Conservation (phyloP, 2,797 vertebrate genomes). For the Ateles fusciceps region DNA sequence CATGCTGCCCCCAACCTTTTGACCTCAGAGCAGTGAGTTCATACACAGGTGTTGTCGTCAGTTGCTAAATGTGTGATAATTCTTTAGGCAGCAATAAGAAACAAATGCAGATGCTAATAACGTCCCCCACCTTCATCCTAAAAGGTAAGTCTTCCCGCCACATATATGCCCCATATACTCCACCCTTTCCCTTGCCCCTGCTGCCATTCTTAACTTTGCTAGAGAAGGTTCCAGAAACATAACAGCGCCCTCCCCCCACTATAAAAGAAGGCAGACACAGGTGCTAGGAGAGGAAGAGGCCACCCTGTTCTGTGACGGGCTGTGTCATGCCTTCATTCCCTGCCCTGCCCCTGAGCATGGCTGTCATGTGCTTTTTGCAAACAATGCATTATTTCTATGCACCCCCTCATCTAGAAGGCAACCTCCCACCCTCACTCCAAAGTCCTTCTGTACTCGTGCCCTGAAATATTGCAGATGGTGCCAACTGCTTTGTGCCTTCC, state of each 20-base stretch:
- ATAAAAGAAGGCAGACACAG: neutral
- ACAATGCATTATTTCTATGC: slow-evolving; percentile 33
- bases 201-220: neutral
- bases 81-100: neutral
- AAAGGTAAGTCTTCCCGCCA: neutral
- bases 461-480: slow-evolving; percentile 23
- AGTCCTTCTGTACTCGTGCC: neutral
- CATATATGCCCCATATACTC: neutral
- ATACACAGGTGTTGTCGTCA: neutral
- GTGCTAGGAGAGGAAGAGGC: neutral
- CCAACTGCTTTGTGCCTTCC: neutral
- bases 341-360: neutral
- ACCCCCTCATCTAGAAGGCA: neutral
- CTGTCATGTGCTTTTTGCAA: neutral
- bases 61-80: neutral
- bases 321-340: neutral
- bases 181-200: neutral
- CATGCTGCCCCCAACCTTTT: neutral
- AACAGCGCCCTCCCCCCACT: neutral
- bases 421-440: neutral
- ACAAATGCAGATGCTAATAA: neutral
- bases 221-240: slow-evolving; percentile 21
- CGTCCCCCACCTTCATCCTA: neutral
- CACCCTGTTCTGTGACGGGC: neutral
- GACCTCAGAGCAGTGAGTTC: neutral